Percentiles rank a stretch among this genome's conserved stretches.
phyloP scores from a whole-genome alignment of 1,140 invertebrate species.

The Caenorhabditis briggsae region DNA sequence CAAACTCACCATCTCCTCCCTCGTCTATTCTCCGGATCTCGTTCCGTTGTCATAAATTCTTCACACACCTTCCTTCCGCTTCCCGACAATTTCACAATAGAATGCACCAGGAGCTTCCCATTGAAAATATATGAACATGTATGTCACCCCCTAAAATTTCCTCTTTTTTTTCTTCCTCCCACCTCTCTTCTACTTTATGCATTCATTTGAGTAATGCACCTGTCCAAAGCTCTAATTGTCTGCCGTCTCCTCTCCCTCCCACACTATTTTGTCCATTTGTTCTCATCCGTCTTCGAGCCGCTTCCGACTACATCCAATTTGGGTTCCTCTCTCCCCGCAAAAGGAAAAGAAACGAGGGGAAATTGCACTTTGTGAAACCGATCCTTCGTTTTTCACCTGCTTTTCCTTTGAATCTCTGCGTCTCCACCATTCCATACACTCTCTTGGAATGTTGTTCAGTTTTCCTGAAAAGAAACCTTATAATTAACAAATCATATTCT shows the following conservation, averaged over 20 bases:
- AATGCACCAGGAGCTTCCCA: slow-evolving; percentile 17
- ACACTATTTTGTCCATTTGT: not conserved
- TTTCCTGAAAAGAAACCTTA: slow-evolving; percentile 33
- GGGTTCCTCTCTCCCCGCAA: not conserved
- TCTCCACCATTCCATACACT: slow-evolving; percentile 17
- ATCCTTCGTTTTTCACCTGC: slow-evolving; percentile 43
- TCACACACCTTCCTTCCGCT: slow-evolving; percentile 44
- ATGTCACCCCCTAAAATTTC: slow-evolving; percentile 26
- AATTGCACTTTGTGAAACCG: slow-evolving; percentile 54
- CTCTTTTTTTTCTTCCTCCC: not conserved
- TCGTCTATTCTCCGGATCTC: not conserved
- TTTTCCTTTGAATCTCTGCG: not conserved
- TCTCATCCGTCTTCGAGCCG: not conserved
- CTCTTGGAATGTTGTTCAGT: no score
- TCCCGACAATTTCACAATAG: not conserved
- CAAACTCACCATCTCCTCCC: no score
- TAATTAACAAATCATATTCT: slow-evolving; percentile 36
- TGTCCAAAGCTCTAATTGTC: slow-evolving; percentile 45
- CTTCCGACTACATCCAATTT: slow-evolving; percentile 54
- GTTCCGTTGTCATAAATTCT: slow-evolving; percentile 44
- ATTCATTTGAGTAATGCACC: slow-evolving; percentile 56
- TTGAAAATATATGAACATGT: slow-evolving; percentile 33
- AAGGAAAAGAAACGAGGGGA: not conserved
- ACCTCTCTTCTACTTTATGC: not conserved
- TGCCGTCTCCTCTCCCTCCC: not conserved